These are phyloP conservation scores for Cebus imitator DNA, from an alignment of 2,113 vertebrate species.

Conservation along the genomic window DNA sequence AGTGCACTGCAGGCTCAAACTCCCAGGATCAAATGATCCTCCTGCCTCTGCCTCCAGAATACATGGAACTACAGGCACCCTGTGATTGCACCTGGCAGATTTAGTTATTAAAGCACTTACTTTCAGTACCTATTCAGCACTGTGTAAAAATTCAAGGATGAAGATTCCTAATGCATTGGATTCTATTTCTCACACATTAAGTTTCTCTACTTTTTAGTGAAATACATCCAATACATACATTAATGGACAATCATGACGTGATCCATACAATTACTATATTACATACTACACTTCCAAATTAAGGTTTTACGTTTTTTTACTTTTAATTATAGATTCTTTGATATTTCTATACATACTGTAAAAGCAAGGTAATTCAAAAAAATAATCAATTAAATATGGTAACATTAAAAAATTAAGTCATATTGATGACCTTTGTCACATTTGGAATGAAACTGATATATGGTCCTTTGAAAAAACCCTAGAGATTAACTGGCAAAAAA, in stretches of 20 bases:
- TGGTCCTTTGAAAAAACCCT: background rate
- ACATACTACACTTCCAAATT: background rate
- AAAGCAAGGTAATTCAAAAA: constrained; percentile 40
- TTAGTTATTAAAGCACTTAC: background rate
- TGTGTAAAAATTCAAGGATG: background rate
- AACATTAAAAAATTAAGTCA: constrained; percentile 23
- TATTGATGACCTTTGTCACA: background rate
- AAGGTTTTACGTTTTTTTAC: too few relatives aligned
- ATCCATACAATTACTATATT: background rate
- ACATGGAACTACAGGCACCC: background rate
- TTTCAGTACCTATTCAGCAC: background rate
- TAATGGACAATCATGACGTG: background rate
- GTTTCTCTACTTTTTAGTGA: constrained; percentile 19
- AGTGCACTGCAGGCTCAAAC: background rate
- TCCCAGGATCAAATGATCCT: background rate
- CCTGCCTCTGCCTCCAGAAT: background rate
- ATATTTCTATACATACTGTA: background rate
- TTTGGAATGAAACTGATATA: background rate
- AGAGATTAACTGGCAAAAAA: background rate
- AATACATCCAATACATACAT: constrained; percentile 22
- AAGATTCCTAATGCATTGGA: background rate
- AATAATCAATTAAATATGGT: background rate
- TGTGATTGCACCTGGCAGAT: background rate
- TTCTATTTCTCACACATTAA: background rate
- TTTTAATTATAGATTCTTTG: constrained; percentile 19